Evolutionary conservation across 2,113 vertebrate genomes (phyloP).

Genomic region (Halcyon senegalensis): DNA sequence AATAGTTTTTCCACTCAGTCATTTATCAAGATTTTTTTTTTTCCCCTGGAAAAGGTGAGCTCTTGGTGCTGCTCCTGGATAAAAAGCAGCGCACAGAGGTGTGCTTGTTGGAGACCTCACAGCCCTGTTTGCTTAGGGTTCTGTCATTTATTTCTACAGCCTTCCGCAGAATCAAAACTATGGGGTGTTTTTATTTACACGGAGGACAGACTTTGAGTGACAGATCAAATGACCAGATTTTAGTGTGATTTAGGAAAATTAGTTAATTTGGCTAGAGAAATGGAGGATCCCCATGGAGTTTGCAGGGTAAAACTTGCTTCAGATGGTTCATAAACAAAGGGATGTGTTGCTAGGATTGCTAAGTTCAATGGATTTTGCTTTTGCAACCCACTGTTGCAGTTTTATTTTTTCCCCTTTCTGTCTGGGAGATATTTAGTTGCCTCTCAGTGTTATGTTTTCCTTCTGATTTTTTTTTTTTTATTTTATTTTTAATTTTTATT

Average conservation of each 20-base stretch:
- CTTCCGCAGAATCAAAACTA: constrained; percentile 6
- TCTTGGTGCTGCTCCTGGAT: neutral
- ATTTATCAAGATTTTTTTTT: neutral
- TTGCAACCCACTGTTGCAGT: constrained; percentile 8
- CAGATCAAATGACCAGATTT: constrained; percentile 66
- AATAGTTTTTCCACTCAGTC: neutral
- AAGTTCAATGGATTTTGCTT: neutral
- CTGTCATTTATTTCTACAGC: neutral
- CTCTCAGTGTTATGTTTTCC: constrained; percentile 46
- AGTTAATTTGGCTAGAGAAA: constrained; percentile 56
- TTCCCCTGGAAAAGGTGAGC: neutral
- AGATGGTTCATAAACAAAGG: neutral
- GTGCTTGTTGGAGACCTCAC: fast-evolving
- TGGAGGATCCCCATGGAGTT: constrained; percentile 13
- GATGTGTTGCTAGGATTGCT: neutral
- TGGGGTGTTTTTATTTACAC: constrained; percentile 17
- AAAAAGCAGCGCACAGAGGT: neutral
- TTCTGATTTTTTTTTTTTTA: neutral
- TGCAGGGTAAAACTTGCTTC: constrained; percentile 1
- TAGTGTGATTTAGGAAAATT: constrained; percentile 45
- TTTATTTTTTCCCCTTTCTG: neutral
- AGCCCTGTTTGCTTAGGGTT: neutral
- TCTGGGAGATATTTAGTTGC: neutral
- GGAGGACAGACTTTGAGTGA: constrained; percentile 49
- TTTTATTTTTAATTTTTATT: neutral